A percentile compares a stretch with the other conserved stretches of the same genome.
phyloP scores from a whole-genome alignment of 2,113 vertebrate species.

The Calonectris borealis region DNA sequence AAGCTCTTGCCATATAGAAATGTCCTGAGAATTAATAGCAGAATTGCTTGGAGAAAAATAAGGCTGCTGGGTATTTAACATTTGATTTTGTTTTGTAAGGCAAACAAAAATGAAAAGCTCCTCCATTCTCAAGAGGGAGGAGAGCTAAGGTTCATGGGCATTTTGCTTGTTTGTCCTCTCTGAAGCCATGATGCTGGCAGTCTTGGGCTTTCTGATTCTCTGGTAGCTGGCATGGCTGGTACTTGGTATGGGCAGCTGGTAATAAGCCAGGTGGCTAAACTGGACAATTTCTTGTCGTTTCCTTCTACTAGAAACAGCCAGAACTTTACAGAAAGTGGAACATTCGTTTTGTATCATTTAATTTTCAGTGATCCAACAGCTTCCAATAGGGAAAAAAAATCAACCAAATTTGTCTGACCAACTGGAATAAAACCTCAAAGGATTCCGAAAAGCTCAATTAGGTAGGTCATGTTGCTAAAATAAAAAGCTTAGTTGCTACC shows the following conservation, averaged over 20 bases:
- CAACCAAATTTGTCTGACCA: not conserved
- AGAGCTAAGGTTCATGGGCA: not conserved
- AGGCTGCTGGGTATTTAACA: not conserved
- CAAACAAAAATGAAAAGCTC: not conserved
- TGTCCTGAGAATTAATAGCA: not conserved
- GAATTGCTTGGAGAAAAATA: not conserved
- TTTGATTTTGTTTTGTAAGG: not conserved
- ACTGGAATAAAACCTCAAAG: not conserved
- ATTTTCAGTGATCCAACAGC: not conserved
- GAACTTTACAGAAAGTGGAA: not conserved
- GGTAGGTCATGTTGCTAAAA: constrained; percentile 13
- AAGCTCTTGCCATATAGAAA: not conserved
- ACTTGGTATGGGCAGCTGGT: not conserved
- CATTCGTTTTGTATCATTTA: not conserved
- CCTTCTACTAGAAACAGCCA: not conserved
- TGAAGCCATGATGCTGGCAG: not conserved
- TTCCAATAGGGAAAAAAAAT: not conserved
- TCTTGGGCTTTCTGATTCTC: not conserved
- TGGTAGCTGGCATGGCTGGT: not conserved
- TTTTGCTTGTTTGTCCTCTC: not conserved
- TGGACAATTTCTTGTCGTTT: not conserved
- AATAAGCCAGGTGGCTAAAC: not conserved
- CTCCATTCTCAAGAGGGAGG: not conserved
- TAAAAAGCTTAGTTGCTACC: not conserved
- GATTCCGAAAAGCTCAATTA: not conserved